Percentiles rank a stretch among this genome's conserved stretches.
phyloP scores from a whole-genome alignment of 2,888 invertebrate genomes.

The Athalia cordata region DNA sequence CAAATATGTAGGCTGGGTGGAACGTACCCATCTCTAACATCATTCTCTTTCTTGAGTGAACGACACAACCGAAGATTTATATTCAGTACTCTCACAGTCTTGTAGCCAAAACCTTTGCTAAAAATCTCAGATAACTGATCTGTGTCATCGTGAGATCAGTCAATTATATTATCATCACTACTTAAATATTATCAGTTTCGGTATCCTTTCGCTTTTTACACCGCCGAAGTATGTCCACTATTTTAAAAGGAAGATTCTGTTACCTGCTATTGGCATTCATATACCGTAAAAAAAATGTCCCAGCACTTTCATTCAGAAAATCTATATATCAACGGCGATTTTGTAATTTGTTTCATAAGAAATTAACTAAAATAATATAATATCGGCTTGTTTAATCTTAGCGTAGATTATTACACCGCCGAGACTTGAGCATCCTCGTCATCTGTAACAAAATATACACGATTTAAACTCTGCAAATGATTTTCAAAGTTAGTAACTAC shows the following conservation, averaged over 20 bases:
- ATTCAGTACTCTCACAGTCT: conserved; percentile 3
- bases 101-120: conserved; percentile 19
- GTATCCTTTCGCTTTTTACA: conserved; percentile 4
- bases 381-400: conserved; percentile 27
- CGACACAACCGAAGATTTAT: conserved; percentile 9
- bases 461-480: conserved; percentile 29
- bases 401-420: conserved; percentile 73
- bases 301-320: conserved; percentile 28
- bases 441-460: conserved; percentile 75
- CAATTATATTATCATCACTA: conserved; percentile 3
- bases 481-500: conserved; percentile 58
- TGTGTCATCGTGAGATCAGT: conserved; percentile 24
- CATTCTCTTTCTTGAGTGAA: not conserved
- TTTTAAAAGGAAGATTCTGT: conserved; percentile 34
- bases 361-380: conserved; percentile 35
- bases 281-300: conserved; percentile 38
- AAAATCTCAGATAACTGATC: conserved; percentile 35
- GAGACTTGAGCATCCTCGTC: conserved; percentile 82
- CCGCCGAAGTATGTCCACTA: not conserved
- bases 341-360: conserved; percentile 5
- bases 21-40: not conserved
- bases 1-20: too few relatives aligned
- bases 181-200: conserved; percentile 23
- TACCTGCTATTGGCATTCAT: conserved; percentile 10
- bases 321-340: not conserved